Conservation (phyloP, 2,113 vertebrate species). For the Actinemys pallida region DNA sequence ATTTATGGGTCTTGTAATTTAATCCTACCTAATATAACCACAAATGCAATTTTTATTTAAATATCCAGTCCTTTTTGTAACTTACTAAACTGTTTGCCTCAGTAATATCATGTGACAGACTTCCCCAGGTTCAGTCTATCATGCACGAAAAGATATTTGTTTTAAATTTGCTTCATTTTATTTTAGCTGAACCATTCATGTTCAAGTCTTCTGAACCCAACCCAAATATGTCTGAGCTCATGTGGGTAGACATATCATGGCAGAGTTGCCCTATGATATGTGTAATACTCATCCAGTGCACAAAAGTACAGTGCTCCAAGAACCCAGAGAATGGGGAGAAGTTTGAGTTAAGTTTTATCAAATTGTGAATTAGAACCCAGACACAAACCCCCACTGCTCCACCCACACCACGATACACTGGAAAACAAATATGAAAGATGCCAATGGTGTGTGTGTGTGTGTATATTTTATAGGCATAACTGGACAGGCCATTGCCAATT, state of each 20-base stretch:
- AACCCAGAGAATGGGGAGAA: background rate
- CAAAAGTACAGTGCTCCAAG: background rate
- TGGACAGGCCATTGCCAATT: background rate
- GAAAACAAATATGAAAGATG: background rate
- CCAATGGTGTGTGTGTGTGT: background rate
- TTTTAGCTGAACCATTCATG: fast-evolving
- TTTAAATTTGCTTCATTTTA: background rate
- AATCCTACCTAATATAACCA: background rate
- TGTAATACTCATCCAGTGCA: background rate
- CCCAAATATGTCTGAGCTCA: background rate
- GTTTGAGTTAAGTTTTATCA: background rate
- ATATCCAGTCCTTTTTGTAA: background rate
- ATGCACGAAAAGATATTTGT: background rate
- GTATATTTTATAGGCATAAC: background rate
- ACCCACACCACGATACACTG: background rate
- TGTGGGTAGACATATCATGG: background rate
- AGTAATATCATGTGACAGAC: background rate
- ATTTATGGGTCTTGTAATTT: background rate
- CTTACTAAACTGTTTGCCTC: background rate
- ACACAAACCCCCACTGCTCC: background rate
- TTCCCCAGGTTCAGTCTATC: background rate
- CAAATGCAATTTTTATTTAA: background rate
- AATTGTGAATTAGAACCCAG: background rate
- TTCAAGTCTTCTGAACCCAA: background rate
- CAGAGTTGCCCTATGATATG: fast-evolving